Evolutionary conservation across 2,888 invertebrate species (phyloP).

Genomic region (Brenthis ino): DNA sequence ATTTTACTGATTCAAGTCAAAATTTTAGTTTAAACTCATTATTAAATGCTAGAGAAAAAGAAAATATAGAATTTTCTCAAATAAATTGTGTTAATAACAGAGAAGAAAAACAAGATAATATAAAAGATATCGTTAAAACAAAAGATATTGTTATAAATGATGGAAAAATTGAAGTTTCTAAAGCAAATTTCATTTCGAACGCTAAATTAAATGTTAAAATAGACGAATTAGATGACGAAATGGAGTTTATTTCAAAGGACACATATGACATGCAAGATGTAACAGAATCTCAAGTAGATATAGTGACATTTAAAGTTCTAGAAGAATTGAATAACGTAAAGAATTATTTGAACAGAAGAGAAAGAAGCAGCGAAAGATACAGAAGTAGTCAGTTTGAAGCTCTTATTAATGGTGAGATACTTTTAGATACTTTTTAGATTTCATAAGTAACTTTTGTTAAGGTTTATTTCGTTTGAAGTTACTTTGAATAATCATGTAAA

Average conservation of each 20-base stretch:
- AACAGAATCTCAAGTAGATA: constrained; percentile 45
- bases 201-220: neutral
- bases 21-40: constrained; percentile 4
- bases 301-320: constrained; percentile 65
- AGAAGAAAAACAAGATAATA: neutral
- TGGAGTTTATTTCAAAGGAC: neutral
- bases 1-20: constrained; percentile 5
- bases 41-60: neutral
- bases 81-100: neutral
- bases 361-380: constrained; percentile 52
- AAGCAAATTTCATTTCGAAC: neutral
- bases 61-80: neutral
- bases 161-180: neutral
- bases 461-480: neutral
- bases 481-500: too few relatives aligned
- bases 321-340: constrained; percentile 66
- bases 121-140: neutral
- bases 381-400: constrained; percentile 55
- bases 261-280: constrained; percentile 36
- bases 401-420: constrained; percentile 46
- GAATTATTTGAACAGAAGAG: constrained; percentile 50
- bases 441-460: neutral
- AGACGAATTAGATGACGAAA: neutral
- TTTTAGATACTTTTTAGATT: neutral
- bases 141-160: neutral